Conservation (phyloP, 1,140 invertebrate species). For the Whitmania pigra region DNA sequence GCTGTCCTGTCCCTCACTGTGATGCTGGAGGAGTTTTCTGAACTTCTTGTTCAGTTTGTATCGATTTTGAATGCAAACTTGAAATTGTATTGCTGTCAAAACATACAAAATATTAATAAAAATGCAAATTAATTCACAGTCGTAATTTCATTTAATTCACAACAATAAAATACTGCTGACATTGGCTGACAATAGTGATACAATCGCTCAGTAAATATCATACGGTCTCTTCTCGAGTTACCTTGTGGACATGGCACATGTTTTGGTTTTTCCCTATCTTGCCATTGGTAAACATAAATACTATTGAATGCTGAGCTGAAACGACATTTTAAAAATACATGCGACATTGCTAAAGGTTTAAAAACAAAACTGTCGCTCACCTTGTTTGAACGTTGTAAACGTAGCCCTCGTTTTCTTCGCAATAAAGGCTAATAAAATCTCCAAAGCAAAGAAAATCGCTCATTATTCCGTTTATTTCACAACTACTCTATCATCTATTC, state of each 20-base stretch:
- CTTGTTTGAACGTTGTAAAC: slow-evolving; percentile 39
- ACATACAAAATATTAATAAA: not conserved
- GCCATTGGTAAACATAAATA: slow-evolving; percentile 19
- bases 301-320: slow-evolving; percentile 15
- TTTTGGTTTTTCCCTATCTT: slow-evolving; percentile 20
- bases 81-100: slow-evolving; percentile 22
- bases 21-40: slow-evolving; percentile 19
- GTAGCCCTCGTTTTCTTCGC: slow-evolving; percentile 41
- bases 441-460: slow-evolving; percentile 35
- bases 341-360: not conserved
- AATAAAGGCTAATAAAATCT: slow-evolving; percentile 40
- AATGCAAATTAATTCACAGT: not conserved
- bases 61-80: slow-evolving; percentile 27
- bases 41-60: slow-evolving; percentile 28
- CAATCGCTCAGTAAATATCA: not conserved
- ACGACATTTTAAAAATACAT: not conserved
- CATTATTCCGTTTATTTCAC: slow-evolving; percentile 11
- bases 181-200: not conserved
- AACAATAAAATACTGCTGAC: not conserved
- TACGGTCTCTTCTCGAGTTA: not conserved
- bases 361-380: slow-evolving; percentile 26
- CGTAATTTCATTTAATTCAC: not conserved
- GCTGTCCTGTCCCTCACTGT: slow-evolving; percentile 2
- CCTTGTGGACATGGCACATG: slow-evolving; percentile 20
- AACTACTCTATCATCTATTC: no score